These are phyloP conservation scores for Bufo bufo DNA, from an alignment of 2,113 vertebrate species.

Conservation along the genomic window DNA sequence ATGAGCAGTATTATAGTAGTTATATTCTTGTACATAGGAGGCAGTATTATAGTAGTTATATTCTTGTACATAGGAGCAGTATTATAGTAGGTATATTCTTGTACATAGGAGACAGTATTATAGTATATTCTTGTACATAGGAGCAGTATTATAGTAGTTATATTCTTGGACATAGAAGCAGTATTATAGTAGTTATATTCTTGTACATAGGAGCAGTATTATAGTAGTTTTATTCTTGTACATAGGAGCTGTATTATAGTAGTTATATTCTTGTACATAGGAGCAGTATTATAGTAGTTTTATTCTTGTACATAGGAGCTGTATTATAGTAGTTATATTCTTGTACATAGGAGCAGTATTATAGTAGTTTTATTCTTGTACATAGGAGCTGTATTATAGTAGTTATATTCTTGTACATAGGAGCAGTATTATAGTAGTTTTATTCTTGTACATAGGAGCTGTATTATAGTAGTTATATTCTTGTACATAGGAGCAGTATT, in stretches of 20 bases:
- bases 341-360: not conserved
- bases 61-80: not conserved
- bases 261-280: constrained; percentile 2
- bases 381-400: not conserved
- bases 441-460: not conserved
- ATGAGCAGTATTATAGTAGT: constrained; percentile 9
- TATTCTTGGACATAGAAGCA: not conserved
- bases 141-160: not conserved
- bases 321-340: not conserved
- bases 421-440: not conserved
- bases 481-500: not conserved
- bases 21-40: not conserved
- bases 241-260: not conserved
- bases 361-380: not conserved
- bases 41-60: constrained; percentile 13
- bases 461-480: constrained; percentile 2
- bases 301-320: not conserved
- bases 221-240: constrained; percentile 8
- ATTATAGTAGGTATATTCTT: not conserved
- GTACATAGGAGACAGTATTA: not conserved
- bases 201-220: constrained; percentile 2
- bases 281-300: not conserved
- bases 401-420: constrained; percentile 2
- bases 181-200: not conserved
- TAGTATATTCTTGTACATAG: not conserved